Base-by-base conservation (phyloP, 2,797 vertebrate genomes). In the Alfaro cultratus region DNA sequence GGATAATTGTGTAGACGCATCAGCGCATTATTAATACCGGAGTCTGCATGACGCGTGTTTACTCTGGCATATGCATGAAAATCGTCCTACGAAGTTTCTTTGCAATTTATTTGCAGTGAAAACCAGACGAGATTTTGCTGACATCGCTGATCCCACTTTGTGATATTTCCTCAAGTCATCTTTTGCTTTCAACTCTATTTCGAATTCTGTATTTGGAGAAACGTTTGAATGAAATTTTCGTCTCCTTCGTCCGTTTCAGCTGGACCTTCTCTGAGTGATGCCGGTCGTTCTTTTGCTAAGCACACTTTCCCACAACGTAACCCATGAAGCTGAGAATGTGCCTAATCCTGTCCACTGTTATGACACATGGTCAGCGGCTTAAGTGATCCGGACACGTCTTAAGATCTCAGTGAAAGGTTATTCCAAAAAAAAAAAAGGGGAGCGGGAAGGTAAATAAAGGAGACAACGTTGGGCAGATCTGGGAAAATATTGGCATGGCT, bases 361-460 rank as follows among this genome's bases (percentile, higher is more conserved):
- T 91, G 94, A 93, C 93, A 93, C 91, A 93, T 93, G 94, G 93
- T 88, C 90, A 68, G 89, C 75, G 85, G 92, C 90, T 94, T 92
- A 94, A 90, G 91, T 84, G 91, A 91, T 92, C 92, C 6, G 78
- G 83, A 78, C 79, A 73, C 83, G 82, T 90, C 88, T 90, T 89
- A 88, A 88, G 88, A 90, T 83, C 87, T 31, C n/a, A 87, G 87
- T 47, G 91, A 90, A 93, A 93, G 90, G 92, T 82, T 82, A 29
- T 80, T 91, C 88, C 84, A 85, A 75, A 26, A 49, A 51, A 26
- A 53, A 53, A 18, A 47, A 84, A 78, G 85, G 86, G 79, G 73
- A 81, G 89, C 55, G 36, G 81, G 82, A 85, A 87, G 88, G 92
- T 90, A 90, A 94, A 93, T 89, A 92, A 89, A 87, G 83, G 83